phyloP scores from a whole-genome alignment of 1,140 invertebrate genomes.

The Drosophila lacteicornis region DNA sequence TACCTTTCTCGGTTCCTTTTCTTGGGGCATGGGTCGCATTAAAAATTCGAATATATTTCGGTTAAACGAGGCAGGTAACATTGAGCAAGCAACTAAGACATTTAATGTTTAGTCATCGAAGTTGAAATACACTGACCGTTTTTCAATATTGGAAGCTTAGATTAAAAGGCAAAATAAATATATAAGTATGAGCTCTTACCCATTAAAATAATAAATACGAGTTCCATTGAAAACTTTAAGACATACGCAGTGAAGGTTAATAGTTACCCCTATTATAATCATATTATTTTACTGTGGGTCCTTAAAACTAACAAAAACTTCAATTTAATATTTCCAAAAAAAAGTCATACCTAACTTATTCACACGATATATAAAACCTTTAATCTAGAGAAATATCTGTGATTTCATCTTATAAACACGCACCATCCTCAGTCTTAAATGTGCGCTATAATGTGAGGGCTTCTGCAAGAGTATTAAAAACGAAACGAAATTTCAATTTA shows the following conservation, averaged over 20 bases:
- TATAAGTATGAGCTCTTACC: background rate
- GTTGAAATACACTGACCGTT: constrained; percentile 19
- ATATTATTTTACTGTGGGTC: background rate
- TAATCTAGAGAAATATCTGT: constrained; percentile 19
- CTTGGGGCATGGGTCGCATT: constrained; percentile 42
- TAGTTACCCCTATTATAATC: background rate
- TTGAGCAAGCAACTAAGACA: constrained; percentile 25
- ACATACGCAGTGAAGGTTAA: background rate
- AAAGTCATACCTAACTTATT: background rate
- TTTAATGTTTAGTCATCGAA: constrained; percentile 1
- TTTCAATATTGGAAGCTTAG: background rate
- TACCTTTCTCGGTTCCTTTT: constrained; percentile 14
- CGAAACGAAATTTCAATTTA: constrained; percentile 69
- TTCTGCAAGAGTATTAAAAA: constrained; percentile 33
- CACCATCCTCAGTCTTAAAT: constrained; percentile 18
- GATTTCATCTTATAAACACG: constrained; percentile 13
- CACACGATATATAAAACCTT: background rate
- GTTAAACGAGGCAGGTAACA: constrained; percentile 46
- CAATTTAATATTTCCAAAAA: background rate
- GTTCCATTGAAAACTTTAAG: background rate
- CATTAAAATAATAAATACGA: background rate
- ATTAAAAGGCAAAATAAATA: background rate
- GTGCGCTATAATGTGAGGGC: constrained; percentile 8
- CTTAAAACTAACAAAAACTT: background rate
- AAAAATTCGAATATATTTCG: constrained; percentile 58